Conservation (phyloP, 1,140 invertebrate species). For the Lasioglossum baleicum region DNA sequence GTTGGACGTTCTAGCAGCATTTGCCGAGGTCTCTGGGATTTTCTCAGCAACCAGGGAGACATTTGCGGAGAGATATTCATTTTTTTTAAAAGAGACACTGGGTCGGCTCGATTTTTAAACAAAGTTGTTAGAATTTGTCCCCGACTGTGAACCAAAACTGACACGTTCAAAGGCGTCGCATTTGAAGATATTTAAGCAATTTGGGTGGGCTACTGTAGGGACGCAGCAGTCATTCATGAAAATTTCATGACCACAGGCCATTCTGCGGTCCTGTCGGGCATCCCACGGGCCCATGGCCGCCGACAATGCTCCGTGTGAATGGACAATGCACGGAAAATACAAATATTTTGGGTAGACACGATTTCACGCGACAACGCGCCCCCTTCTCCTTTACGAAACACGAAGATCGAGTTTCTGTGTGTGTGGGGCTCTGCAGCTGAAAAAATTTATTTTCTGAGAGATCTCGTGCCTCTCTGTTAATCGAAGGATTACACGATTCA, state of each 20-base stretch:
- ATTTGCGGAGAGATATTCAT: too few species aligned
- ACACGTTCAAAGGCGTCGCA: background rate
- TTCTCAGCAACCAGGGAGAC: too few species aligned
- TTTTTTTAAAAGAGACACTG: too few species aligned
- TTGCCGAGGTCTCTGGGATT: too few species aligned
- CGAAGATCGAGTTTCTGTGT: background rate
- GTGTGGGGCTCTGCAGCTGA: slow-evolving; percentile 44
- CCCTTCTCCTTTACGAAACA: slow-evolving; percentile 39
- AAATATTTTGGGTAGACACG: slow-evolving; percentile 66
- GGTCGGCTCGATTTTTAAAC: too few species aligned
- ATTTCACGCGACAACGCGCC: slow-evolving; percentile 63
- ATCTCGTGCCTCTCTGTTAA: slow-evolving; percentile 14
- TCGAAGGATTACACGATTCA: slow-evolving; percentile 25
- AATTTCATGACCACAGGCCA: slow-evolving; percentile 58
- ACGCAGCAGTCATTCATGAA: slow-evolving; percentile 50
- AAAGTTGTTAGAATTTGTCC: too few species aligned
- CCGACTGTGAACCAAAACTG: background rate
- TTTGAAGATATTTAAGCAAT: slow-evolving; percentile 65
- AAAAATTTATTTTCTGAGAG: slow-evolving; percentile 13
- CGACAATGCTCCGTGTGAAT: slow-evolving; percentile 50
- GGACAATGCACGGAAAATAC: slow-evolving; percentile 60
- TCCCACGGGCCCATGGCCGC: slow-evolving; percentile 37
- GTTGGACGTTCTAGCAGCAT: too few species aligned
- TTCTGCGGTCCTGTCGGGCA: slow-evolving; percentile 26
- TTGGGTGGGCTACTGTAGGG: slow-evolving; percentile 59